phyloP scores from a whole-genome alignment of 2,113 vertebrate species.

The Blennius ocellaris region DNA sequence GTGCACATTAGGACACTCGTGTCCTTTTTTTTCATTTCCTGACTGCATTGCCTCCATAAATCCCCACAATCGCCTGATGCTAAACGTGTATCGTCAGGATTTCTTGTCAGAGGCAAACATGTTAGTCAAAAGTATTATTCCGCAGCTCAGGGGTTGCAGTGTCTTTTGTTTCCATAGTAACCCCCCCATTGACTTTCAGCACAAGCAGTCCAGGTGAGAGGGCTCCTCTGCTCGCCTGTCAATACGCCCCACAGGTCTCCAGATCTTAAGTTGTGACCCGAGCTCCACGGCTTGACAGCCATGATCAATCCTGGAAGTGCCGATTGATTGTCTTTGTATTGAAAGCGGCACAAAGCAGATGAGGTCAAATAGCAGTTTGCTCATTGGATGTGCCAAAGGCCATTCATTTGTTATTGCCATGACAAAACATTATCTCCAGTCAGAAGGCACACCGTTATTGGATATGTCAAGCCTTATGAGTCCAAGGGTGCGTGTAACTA shows the following conservation, averaged over 20 bases:
- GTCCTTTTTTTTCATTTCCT: too few relatives aligned
- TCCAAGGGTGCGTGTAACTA: conserved; percentile 48
- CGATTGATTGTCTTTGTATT: conserved; percentile 61
- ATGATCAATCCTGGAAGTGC: conserved; percentile 45
- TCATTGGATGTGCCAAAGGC: conserved; percentile 54
- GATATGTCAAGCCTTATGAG: conserved; percentile 42
- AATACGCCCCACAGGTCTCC: conserved; percentile 41
- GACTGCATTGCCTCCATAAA: too few relatives aligned
- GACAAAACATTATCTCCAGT: conserved; percentile 59
- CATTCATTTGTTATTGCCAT: conserved; percentile 55
- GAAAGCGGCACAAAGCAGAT: conserved; percentile 57
- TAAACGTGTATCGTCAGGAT: conserved; percentile 19
- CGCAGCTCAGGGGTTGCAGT: conserved; percentile 64
- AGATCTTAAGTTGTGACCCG: conserved; percentile 37
- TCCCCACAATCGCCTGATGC: background rate
- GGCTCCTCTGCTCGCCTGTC: conserved; percentile 52
- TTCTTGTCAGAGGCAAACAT: conserved; percentile 13
- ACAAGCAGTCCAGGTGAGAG: conserved; percentile 65
- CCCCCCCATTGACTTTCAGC: conserved; percentile 61
- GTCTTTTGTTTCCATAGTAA: conserved; percentile 80
- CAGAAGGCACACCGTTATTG: conserved; percentile 59
- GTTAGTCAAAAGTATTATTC: conserved; percentile 36
- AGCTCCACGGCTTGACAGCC: conserved; percentile 49
- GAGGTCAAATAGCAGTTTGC: conserved; percentile 68
- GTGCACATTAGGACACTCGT: too few relatives aligned